phyloP scores from a whole-genome alignment of 2,113 vertebrate species.

The Ammodytes marinus region DNA sequence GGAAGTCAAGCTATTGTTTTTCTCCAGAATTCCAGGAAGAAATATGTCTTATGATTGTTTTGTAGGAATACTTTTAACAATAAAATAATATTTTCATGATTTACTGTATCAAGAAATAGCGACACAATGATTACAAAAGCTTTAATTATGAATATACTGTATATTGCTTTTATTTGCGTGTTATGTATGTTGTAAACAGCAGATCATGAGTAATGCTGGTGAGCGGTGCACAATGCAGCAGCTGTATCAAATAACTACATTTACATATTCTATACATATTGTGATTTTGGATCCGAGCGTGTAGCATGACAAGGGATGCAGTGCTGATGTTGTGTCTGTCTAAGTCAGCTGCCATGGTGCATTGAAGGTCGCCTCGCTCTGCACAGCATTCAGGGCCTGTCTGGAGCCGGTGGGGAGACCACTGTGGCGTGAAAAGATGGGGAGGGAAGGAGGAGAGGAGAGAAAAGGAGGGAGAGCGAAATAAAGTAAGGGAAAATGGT shows the following conservation, averaged over 20 bases:
- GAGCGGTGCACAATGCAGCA: conserved; percentile 5
- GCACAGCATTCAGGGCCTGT: conserved; percentile 42
- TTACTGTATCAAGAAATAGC: neutral
- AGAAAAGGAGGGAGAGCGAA: neutral
- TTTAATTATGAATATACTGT: neutral
- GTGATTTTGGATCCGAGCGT: conserved; percentile 21
- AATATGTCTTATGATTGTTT: neutral
- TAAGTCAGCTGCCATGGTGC: conserved; percentile 38
- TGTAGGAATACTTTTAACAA: neutral
- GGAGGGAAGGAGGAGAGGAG: conserved; percentile 47
- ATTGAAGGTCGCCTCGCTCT: conserved; percentile 57
- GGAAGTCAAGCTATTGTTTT: neutral
- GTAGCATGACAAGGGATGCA: neutral
- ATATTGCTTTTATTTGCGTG: neutral
- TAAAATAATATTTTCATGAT: neutral
- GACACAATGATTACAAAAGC: neutral
- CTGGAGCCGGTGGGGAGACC: conserved; percentile 54
- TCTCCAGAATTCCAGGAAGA: neutral
- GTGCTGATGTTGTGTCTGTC: conserved; percentile 16
- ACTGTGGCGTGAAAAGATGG: conserved; percentile 67
- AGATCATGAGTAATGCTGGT: conserved; percentile 14
- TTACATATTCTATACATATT: no score
- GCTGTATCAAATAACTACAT: conserved; percentile 7
- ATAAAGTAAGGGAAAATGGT: conserved; percentile 1
- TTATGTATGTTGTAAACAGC: neutral